These are phyloP conservation scores for Heliconius charithonia DNA, from an alignment of 2,888 invertebrate genomes.

Conservation along the genomic window DNA sequence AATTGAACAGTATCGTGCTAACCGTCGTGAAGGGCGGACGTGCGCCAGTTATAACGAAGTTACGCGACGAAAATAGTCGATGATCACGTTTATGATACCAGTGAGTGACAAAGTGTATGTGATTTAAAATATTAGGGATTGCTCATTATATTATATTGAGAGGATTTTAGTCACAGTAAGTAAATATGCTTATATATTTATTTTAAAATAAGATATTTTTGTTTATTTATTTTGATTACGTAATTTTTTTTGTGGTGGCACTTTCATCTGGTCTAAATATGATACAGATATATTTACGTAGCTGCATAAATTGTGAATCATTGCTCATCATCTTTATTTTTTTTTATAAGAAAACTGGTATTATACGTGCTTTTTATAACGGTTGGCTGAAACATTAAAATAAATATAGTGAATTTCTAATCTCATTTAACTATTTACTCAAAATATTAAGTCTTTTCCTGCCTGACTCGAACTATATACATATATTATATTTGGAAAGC, in stretches of 20 bases:
- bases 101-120: constrained; percentile 27
- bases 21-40: constrained; percentile 58
- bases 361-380: not conserved
- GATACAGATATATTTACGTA: not conserved
- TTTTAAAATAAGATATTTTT: not conserved
- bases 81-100: constrained; percentile 20
- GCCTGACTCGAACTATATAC: not conserved
- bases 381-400: not conserved
- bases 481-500: not conserved
- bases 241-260: not conserved
- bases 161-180: constrained; percentile 14
- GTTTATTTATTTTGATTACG: constrained; percentile 6
- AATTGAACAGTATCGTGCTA: constrained; percentile 60
- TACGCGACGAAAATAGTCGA: constrained; percentile 69
- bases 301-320: too few relatives aligned
- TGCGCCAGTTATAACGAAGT: constrained; percentile 55
- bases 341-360: too few relatives aligned
- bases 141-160: not conserved
- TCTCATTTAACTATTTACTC: too few relatives aligned
- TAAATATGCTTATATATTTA: not conserved
- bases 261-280: not conserved
- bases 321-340: too few relatives aligned
- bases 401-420: not conserved
- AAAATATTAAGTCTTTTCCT: too few relatives aligned
- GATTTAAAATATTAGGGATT: constrained; percentile 25